Base-by-base conservation (phyloP, 2,888 invertebrate species). In the Hyposoter dolosus region DNA sequence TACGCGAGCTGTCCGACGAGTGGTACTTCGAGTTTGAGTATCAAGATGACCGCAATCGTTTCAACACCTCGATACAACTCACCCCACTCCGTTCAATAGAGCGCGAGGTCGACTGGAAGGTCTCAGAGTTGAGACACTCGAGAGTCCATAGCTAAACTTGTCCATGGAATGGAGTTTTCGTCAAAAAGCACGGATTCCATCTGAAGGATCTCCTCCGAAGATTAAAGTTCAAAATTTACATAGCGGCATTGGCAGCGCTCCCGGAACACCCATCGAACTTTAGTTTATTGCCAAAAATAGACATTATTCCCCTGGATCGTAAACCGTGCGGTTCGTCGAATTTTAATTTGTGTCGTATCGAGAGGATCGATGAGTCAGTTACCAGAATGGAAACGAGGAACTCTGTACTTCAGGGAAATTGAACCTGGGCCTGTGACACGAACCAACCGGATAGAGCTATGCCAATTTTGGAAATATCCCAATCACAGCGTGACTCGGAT, bases 31-130 rank as follows among this genome's bases (percentile, higher is more conserved):
- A 32, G 35, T 79, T 40, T 65, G 71, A 75, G 75, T 69, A 82
- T 75, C n/a, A 53, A 50, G 68, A 83, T 68, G 28, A 80, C 80
- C 85, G 50, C 76, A 77, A 71, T 80, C 56, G 80, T 71, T 80
- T 72, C 71, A 60, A 80, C 76, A 68, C 53, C 50, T 28, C 76
- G 35, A 28, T 75, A 65, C 19, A 45, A 65, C 10, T 35, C 60
- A 60, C 23, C 60, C 60, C 12, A 63, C 23, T 79, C 66, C 43
- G 78, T 78, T 35, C 66, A 9, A n/a, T 60, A 17, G 28, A 23
- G 47, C 15, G 6, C 6, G 17, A 56, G 56, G 40, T 12, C 72
- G 28, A 74, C 40, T 40, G 35, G 19, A 74, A 40, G 40, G 15
- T 65, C 35, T 40, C 7, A 60, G n/a, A 9, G 32, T 35, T 35